Evolutionary conservation across 1,140 invertebrate species (phyloP), one percentile per base, ranked within the genome.

Genomic region (Zelostemma sp.): DNA sequence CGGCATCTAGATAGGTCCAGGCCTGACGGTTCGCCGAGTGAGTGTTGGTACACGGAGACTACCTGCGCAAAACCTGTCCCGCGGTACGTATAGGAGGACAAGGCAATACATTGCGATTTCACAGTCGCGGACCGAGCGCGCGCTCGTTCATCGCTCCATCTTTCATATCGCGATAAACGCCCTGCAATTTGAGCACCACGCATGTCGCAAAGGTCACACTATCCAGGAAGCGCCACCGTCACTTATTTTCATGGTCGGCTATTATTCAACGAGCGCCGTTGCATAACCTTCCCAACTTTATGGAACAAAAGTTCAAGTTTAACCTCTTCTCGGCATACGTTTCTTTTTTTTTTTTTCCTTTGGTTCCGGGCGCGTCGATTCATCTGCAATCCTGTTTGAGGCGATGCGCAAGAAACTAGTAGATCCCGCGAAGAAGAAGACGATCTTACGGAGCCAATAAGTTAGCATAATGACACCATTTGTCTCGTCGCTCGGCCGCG

Each of bases 121-220:
- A 53, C 55, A 64, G 46, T 19, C 54, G 19, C 45, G 33, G 14
- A 45, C 61, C 35, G 46, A 15, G 6, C 40, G n/a, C n/a, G n/a
- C n/a, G 46, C 48, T 55, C 51, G 47, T 64, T 64, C 56, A 64
- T 64, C 61, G 54, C 50, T 64, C 35, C 61, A 64, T 55, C 61
- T 64, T 64, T 56, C 61, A 35, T 25, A 48, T 64, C 14, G 28
- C 31, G 61, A 64, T 64, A 64, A 64, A 64, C 35, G 61, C 46
- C 46, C 38, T 19, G 53, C 46, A 55, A 56, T 57, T 57, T 33
- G 28, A 14, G 45, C 33, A 31, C 41, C 25, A 57, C 48, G 31
- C 19, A 48, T 43, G 38, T 57, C 46, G 28, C 6, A 51, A 64
- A 50, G 14, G 18, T 28, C 14, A 19, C 14, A 53, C 3, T 25